Conservation (phyloP, 2,888 invertebrate genomes). For the Apomyelois bistriatella region DNA sequence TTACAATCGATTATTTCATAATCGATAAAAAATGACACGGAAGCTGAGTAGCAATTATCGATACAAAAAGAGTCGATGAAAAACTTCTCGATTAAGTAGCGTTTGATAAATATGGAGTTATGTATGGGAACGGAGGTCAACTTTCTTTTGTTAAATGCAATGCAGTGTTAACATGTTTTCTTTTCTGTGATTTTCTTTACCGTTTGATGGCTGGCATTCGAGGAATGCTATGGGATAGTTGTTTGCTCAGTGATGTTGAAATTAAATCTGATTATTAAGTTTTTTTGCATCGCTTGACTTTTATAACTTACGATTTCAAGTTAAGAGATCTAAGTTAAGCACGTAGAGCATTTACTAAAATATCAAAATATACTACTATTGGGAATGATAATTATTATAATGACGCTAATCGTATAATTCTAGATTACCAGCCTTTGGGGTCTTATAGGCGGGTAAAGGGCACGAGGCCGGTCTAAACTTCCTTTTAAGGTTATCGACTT, state of each 20-base stretch:
- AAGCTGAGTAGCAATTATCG: slow-evolving; percentile 54
- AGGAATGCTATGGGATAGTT: background rate
- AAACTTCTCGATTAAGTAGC: slow-evolving; percentile 49
- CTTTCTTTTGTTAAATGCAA: slow-evolving; percentile 46
- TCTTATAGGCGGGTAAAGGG: too few relatives aligned
- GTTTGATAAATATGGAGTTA: slow-evolving; percentile 50
- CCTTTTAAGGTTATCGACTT: too few relatives aligned
- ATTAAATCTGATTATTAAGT: background rate
- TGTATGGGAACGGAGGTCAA: slow-evolving; percentile 64
- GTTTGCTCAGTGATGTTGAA: background rate
- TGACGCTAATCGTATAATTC: too few relatives aligned
- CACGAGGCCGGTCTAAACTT: too few relatives aligned
- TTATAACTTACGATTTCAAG: too few relatives aligned
- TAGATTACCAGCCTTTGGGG: too few relatives aligned
- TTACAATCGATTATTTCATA: slow-evolving; percentile 57
- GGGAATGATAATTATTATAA: too few relatives aligned
- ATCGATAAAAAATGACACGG: slow-evolving; percentile 64
- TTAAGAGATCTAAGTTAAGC: too few relatives aligned
- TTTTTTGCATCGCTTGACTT: too few relatives aligned
- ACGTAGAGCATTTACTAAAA: too few relatives aligned
- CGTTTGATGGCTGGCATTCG: slow-evolving; percentile 1
- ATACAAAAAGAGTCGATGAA: slow-evolving; percentile 46
- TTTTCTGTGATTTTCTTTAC: slow-evolving; percentile 9
- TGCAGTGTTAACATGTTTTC: slow-evolving; percentile 5
- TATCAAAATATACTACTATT: too few relatives aligned